phyloP scores from a whole-genome alignment of 2,113 vertebrate genomes.

The Recurvirostra avosetta region DNA sequence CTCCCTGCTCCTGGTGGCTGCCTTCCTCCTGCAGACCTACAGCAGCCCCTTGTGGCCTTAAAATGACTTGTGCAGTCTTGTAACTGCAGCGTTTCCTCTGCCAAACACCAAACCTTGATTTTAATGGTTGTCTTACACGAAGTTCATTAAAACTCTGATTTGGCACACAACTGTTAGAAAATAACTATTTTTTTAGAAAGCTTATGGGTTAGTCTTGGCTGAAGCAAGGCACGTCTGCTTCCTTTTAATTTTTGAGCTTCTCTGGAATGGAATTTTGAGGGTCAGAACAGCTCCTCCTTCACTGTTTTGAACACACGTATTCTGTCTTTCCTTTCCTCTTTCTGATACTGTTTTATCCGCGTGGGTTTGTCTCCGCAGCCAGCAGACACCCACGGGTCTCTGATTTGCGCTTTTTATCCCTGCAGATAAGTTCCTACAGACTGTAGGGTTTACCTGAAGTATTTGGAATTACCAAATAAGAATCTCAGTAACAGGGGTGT shows the following conservation, averaged over 20 bases:
- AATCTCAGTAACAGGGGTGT: not conserved
- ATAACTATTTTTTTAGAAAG: not conserved
- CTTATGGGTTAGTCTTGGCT: not conserved
- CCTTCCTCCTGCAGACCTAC: not conserved
- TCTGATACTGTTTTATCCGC: not conserved
- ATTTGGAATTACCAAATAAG: not conserved
- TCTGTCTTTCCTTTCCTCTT: not conserved
- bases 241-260: not conserved
- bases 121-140: fast-evolving
- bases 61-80: not conserved
- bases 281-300: not conserved
- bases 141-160: not conserved
- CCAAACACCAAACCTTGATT: not conserved
- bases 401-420: not conserved
- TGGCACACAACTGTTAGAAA: not conserved
- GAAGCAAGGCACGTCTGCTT: not conserved
- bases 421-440: not conserved
- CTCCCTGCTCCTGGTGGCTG: not conserved
- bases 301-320: not conserved
- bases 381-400: not conserved
- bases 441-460: not conserved
- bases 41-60: constrained; percentile 66
- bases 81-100: not conserved
- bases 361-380: fast-evolving
- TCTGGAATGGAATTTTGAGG: not conserved